phyloP scores from a whole-genome alignment of 2,888 invertebrate genomes.

The Smittia sp. region DNA sequence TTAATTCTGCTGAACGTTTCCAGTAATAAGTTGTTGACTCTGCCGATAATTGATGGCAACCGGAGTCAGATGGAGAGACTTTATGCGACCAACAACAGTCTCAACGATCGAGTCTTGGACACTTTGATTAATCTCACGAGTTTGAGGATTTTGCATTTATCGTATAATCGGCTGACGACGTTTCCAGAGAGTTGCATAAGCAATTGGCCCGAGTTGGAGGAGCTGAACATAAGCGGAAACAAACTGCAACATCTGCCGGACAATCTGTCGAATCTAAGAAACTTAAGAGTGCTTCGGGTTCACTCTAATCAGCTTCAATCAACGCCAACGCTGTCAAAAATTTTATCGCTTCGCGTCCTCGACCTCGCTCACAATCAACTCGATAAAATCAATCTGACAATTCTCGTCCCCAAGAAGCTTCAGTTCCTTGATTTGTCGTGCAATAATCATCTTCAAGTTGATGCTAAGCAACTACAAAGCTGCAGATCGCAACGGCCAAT shows the following conservation, averaged over 20 bases:
- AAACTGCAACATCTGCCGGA: constrained; percentile 72
- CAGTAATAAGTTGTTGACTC: constrained; percentile 70
- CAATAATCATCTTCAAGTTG: constrained; percentile 76
- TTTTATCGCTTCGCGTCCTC: constrained; percentile 70
- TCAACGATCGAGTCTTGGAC: constrained; percentile 68
- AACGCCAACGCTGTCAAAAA: constrained; percentile 73
- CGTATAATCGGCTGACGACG: constrained; percentile 72
- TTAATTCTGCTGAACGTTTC: constrained; percentile 72
- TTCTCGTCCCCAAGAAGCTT: constrained; percentile 74
- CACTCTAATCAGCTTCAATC: constrained; percentile 77
- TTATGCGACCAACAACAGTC: constrained; percentile 72
- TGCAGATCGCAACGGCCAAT: constrained; percentile 77
- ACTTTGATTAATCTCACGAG: constrained; percentile 64
- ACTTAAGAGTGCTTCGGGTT: constrained; percentile 71
- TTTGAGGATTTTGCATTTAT: constrained; percentile 69
- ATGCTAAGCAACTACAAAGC: constrained; percentile 75
- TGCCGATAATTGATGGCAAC: constrained; percentile 63
- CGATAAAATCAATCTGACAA: constrained; percentile 72
- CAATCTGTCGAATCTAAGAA: constrained; percentile 67
- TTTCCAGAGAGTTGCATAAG: constrained; percentile 72
- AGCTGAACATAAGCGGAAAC: constrained; percentile 79
- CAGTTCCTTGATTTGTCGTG: constrained; percentile 84
- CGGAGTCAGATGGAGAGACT: constrained; percentile 65
- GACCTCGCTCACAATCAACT: constrained; percentile 84
- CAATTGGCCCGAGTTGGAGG: constrained; percentile 77